A percentile compares a stretch with the other conserved stretches of the same genome.
Evolutionary conservation across 2,888 invertebrate species (phyloP).

Genomic region (Cosmia pyralina): DNA sequence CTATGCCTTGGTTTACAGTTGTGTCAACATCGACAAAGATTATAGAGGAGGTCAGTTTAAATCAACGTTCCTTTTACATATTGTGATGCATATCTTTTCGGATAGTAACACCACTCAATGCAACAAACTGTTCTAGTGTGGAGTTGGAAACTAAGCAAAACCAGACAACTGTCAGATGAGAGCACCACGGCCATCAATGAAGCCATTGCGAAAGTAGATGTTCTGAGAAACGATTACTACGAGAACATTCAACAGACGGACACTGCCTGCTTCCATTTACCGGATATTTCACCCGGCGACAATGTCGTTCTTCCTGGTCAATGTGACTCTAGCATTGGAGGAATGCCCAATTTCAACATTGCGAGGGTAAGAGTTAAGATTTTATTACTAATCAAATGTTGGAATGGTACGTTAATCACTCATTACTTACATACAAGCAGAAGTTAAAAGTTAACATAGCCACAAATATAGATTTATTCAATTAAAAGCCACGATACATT

Average conservation of each 20-base stretch:
- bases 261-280: conserved; percentile 78
- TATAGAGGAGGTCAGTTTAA: conserved; percentile 69
- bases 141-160: conserved; percentile 83
- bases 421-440: not conserved
- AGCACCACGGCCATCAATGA: conserved; percentile 70
- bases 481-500: not conserved
- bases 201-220: conserved; percentile 68
- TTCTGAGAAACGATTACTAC: conserved; percentile 74
- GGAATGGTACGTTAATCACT: too few relatives aligned
- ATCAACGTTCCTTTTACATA: too few relatives aligned
- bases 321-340: conserved; percentile 74
- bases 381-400: not conserved
- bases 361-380: conserved; percentile 26
- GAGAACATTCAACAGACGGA: conserved; percentile 72
- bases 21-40: conserved; percentile 77
- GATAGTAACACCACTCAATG: not conserved
- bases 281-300: conserved; percentile 69
- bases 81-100: not conserved
- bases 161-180: conserved; percentile 64
- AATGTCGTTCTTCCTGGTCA: conserved; percentile 76
- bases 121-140: conserved; percentile 26
- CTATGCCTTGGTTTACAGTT: conserved; percentile 91
- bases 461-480: not conserved
- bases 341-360: conserved; percentile 72
- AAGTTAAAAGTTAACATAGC: not conserved